Conservation (phyloP, 2,113 vertebrate genomes). For the Peromyscus polionotus region DNA sequence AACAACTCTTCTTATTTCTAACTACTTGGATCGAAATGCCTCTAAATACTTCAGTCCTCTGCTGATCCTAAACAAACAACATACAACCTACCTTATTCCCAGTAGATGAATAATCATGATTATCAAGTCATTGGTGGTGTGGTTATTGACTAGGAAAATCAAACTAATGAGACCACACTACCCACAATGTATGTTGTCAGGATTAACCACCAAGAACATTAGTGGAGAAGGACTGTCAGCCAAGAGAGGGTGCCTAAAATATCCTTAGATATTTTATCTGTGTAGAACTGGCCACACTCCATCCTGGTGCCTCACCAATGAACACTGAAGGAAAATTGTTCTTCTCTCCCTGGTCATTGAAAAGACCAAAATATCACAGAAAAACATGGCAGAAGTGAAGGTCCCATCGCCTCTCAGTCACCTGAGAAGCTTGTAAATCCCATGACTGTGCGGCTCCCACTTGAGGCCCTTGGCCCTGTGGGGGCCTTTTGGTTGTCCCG, state of each 20-base stretch:
- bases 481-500: neutral
- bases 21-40: neutral
- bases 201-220: neutral
- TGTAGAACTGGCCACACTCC: neutral
- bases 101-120: constrained; percentile 31
- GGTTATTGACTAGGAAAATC: constrained; percentile 9
- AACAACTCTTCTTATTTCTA: constrained; percentile 28
- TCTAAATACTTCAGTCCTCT: neutral
- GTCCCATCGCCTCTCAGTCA: neutral
- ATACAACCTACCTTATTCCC: constrained; percentile 33
- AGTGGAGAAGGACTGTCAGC: neutral
- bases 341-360: neutral
- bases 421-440: accelerated
- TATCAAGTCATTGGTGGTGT: neutral
- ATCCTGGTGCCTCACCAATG: neutral
- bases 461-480: neutral
- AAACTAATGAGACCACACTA: constrained; percentile 11
- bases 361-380: constrained; percentile 33
- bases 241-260: neutral
- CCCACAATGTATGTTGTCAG: neutral
- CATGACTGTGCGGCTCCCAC: neutral
- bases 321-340: neutral
- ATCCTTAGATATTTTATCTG: neutral
- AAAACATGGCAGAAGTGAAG: neutral
- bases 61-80: neutral